These are phyloP conservation scores for Mystacides longicornis DNA, from an alignment of 2,888 invertebrate genomes.

Conservation along the genomic window DNA sequence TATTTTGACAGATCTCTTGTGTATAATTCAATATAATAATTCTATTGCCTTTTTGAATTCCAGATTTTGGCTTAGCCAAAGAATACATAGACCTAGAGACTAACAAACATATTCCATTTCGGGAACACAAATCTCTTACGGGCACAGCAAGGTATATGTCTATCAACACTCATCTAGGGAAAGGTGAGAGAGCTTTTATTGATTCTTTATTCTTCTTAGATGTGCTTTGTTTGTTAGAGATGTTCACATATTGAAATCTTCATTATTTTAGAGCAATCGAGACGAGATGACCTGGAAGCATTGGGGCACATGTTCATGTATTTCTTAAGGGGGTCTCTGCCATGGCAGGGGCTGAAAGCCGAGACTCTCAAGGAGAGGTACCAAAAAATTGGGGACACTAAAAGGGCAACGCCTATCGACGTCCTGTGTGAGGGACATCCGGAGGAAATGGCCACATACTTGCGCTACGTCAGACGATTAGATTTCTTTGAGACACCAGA, in stretches of 20 bases:
- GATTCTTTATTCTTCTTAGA: constrained; percentile 12
- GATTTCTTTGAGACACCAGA: constrained; percentile 99
- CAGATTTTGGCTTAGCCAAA: constrained; percentile 99
- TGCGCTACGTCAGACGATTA: constrained; percentile 92
- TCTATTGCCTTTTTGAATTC: no score
- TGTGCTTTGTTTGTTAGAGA: no score
- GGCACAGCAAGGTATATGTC: constrained; percentile 99
- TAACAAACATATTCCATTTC: constrained; percentile 99
- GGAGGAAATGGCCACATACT: constrained; percentile 96
- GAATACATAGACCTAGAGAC: constrained; percentile 99
- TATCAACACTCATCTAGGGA: constrained; percentile 99
- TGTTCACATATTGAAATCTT: no score
- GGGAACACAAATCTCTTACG: constrained; percentile 99
- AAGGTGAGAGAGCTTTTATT: constrained; percentile 52
- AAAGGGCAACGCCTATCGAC: constrained; percentile 97
- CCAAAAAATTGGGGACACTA: constrained; percentile 99
- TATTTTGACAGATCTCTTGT: no score
- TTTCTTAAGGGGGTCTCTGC: constrained; percentile 97
- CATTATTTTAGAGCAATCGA: constrained; percentile 93
- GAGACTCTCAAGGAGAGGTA: constrained; percentile 99
- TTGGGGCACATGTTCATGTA: constrained; percentile 99
- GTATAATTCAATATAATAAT: no score
- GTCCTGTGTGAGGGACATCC: constrained; percentile 78
- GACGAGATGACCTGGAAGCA: constrained; percentile 98
- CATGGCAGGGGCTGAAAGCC: constrained; percentile 99